phyloP scores from a whole-genome alignment of 1,140 invertebrate species.

The Drosophila repleta region DNA sequence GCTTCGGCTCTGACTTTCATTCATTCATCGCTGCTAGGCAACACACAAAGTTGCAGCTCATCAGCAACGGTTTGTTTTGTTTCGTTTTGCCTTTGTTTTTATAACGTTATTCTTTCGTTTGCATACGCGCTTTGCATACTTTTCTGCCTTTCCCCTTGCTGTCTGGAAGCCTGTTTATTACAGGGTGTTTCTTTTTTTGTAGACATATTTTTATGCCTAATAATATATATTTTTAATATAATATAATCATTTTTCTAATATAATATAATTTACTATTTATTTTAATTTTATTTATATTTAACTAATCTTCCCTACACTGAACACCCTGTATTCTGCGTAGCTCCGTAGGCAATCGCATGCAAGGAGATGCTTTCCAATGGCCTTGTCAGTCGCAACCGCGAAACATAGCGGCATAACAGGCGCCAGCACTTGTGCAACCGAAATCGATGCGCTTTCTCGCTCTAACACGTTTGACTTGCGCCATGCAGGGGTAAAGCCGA shows the following conservation, averaged over 20 bases:
- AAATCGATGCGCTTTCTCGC: background rate
- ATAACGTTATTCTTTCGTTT: constrained; percentile 67
- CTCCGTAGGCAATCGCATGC: constrained; percentile 24
- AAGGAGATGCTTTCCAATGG: constrained; percentile 61
- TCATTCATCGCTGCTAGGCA: constrained; percentile 48
- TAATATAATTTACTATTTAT: no score
- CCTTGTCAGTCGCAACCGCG: constrained; percentile 52
- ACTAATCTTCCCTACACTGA: no score
- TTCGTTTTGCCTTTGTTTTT: constrained; percentile 66
- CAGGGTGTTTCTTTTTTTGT: no score
- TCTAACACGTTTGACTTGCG: background rate
- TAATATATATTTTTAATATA: no score
- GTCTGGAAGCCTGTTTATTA: constrained; percentile 55
- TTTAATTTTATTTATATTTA: no score
- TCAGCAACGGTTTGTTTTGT: constrained; percentile 40
- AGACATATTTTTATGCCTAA: no score
- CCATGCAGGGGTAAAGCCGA: constrained; percentile 27
- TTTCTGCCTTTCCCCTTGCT: background rate
- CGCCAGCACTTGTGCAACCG: constrained; percentile 18
- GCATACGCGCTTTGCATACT: constrained; percentile 7
- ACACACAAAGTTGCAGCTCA: constrained; percentile 17
- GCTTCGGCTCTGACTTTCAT: constrained; percentile 59
- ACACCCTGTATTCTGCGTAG: constrained; percentile 41
- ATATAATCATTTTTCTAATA: no score
- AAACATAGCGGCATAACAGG: constrained; percentile 14